Conservation (phyloP, 2,113 vertebrate species). For the Tyrannus savana region DNA sequence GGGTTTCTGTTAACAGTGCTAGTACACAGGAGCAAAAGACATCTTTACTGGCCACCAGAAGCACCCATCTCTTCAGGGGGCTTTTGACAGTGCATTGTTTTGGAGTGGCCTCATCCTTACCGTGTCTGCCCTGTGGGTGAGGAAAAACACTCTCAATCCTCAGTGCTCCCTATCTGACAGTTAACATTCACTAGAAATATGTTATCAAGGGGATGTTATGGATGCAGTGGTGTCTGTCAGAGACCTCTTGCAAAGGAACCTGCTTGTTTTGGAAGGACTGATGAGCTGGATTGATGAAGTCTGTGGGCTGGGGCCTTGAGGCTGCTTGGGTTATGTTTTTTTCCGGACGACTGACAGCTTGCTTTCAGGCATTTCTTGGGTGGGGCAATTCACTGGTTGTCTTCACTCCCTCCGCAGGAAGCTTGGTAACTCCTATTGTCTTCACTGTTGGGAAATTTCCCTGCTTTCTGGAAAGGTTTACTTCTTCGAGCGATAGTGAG, state of each 20-base stretch:
- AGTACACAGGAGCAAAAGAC: not conserved
- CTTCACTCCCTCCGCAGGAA: not conserved
- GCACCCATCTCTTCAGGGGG: not conserved
- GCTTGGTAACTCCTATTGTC: not conserved
- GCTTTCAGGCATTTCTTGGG: not conserved
- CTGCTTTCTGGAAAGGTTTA: not conserved
- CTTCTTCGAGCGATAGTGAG: not conserved
- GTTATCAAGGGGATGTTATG: not conserved
- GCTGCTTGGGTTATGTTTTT: not conserved
- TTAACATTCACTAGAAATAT: not conserved
- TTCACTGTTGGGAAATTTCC: not conserved
- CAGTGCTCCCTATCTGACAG: not conserved
- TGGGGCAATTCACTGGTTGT: not conserved
- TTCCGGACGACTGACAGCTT: accelerated
- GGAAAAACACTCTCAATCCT: not conserved
- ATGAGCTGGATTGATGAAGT: not conserved
- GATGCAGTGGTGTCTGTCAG: not conserved
- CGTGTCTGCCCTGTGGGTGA: not conserved
- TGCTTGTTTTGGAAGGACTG: not conserved
- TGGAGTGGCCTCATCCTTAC: not conserved
- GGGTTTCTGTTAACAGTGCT: not conserved
- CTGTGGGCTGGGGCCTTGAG: not conserved
- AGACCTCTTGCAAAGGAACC: not conserved
- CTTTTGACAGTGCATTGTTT: not conserved
- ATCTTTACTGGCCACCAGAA: not conserved